Conservation (phyloP, 2,113 vertebrate species). For the Camelus bactrianus region DNA sequence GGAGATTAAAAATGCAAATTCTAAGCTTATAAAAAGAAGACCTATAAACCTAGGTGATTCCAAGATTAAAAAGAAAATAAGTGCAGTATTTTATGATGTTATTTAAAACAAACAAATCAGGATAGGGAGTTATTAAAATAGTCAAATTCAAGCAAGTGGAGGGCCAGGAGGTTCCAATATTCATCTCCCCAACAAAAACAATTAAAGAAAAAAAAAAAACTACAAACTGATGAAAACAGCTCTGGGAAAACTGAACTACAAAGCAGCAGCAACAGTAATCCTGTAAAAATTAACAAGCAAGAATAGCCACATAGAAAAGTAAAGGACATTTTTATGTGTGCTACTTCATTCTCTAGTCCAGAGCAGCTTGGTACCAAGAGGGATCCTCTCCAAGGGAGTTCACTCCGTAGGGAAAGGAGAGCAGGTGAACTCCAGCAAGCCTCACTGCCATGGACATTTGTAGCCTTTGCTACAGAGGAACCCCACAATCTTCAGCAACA, state of each 20-base stretch:
- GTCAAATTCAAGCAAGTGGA: not conserved
- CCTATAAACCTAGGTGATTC: not conserved
- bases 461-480: not conserved
- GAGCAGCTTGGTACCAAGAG: not conserved
- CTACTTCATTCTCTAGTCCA: no score
- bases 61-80: not conserved
- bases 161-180: not conserved
- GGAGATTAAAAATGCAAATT: not conserved
- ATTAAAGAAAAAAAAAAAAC: not conserved
- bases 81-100: not conserved
- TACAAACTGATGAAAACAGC: not conserved
- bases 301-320: not conserved
- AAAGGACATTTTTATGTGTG: not conserved
- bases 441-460: not conserved
- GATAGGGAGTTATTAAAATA: not conserved
- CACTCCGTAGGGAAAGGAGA: not conserved
- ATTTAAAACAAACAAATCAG: not conserved
- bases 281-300: not conserved
- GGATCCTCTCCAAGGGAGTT: not conserved
- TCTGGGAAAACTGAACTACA: not conserved
- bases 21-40: not conserved
- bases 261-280: not conserved
- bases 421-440: not conserved
- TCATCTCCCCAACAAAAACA: not conserved
- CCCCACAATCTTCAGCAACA: not conserved